phyloP scores from a whole-genome alignment of 2,113 vertebrate species.

The Myotis brandtii region DNA sequence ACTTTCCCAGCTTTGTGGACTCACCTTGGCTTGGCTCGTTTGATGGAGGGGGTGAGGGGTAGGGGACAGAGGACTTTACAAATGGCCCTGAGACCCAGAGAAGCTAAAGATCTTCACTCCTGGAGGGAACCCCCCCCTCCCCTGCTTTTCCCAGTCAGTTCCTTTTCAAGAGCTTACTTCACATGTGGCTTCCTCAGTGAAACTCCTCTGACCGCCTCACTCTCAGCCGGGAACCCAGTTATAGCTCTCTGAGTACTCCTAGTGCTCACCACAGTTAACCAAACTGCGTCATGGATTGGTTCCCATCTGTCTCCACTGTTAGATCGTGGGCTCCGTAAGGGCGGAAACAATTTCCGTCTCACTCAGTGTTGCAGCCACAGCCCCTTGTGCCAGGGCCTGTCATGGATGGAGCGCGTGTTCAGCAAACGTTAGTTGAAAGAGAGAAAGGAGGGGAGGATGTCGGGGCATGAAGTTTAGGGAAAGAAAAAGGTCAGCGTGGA shows the following conservation, averaged over 20 bases:
- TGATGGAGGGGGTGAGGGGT: too few species aligned
- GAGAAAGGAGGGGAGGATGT: not conserved
- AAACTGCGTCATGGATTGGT: fast-evolving
- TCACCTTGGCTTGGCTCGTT: not conserved
- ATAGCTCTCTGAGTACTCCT: fast-evolving
- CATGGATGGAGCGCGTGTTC: not conserved
- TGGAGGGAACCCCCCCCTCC: not conserved
- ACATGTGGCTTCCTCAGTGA: not conserved
- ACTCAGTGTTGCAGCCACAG: not conserved
- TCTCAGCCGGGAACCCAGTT: not conserved
- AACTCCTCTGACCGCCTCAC: not conserved
- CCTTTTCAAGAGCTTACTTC: not conserved
- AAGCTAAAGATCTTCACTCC: not conserved
- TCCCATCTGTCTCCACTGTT: not conserved
- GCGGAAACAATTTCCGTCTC: not conserved
- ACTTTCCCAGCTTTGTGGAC: not conserved
- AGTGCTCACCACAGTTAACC: not conserved
- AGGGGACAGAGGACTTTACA: not conserved
- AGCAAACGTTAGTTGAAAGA: not conserved
- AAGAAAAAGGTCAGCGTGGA: not conserved
- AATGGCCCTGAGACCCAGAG: not conserved
- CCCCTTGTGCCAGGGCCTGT: not conserved
- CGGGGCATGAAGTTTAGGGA: not conserved
- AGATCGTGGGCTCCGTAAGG: not conserved
- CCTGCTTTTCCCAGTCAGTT: not conserved